These are phyloP conservation scores for Branchellion lobata DNA, from an alignment of 2,888 invertebrate genomes.

Conservation along the genomic window DNA sequence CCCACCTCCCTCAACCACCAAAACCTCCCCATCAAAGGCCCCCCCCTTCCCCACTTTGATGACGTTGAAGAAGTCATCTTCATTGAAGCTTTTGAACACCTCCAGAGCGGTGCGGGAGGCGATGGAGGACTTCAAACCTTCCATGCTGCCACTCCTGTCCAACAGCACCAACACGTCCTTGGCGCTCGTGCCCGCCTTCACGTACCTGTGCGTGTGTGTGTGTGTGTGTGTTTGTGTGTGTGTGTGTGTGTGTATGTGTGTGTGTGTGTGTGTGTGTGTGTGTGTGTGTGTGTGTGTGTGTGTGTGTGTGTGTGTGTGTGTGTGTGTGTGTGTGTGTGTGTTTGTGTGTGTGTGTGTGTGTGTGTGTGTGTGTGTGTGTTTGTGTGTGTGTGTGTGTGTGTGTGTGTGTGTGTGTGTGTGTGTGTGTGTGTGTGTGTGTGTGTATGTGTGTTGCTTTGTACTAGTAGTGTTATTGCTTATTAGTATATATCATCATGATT, in stretches of 20 bases:
- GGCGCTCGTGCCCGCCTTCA: slow-evolving; percentile 94
- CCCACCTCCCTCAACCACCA: too few species aligned
- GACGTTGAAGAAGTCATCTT: slow-evolving; percentile 95
- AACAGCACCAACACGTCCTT: slow-evolving; percentile 93
- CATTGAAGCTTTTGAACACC: slow-evolving; percentile 89
- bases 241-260: background rate
- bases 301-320: slow-evolving; percentile 22
- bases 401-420: too few species aligned
- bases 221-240: too few species aligned
- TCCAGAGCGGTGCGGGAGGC: slow-evolving; percentile 83
- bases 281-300: slow-evolving; percentile 19
- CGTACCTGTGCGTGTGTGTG: slow-evolving; percentile 69
- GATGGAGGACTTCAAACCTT: slow-evolving; percentile 84
- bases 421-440: too few species aligned
- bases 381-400: too few species aligned
- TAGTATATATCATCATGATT: too few species aligned
- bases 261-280: slow-evolving; percentile 11
- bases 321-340: slow-evolving; percentile 22
- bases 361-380: too few species aligned
- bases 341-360: too few species aligned
- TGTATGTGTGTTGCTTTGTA: too few species aligned
- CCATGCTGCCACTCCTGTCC: slow-evolving; percentile 95
- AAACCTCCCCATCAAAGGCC: too few species aligned
- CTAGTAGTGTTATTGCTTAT: too few species aligned
- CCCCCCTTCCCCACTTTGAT: too few species aligned